Conservation (phyloP, 1,140 invertebrate genomes). For the Nasonia giraulti region DNA sequence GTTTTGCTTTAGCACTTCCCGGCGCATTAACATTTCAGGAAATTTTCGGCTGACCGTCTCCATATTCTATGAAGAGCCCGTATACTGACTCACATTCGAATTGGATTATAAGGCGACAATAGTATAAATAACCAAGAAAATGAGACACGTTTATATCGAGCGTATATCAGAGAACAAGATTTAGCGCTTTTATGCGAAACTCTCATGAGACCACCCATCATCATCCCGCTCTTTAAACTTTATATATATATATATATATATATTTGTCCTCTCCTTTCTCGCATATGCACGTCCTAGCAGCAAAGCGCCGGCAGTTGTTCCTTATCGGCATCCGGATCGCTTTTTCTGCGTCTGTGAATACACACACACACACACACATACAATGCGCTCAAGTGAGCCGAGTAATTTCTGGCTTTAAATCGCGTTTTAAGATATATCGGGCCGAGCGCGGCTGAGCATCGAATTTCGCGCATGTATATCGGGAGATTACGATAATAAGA, state of each 20-base stretch:
- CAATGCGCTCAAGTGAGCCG: slow-evolving; percentile 2
- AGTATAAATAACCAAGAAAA: slow-evolving; percentile 34
- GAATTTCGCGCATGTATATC: slow-evolving; percentile 47
- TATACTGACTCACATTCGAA: no score
- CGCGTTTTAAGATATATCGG: slow-evolving; percentile 44
- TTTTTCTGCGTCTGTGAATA: neutral
- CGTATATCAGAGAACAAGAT: slow-evolving; percentile 21
- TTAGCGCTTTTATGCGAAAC: neutral
- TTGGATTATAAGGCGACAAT: neutral
- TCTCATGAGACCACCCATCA: slow-evolving; percentile 40
- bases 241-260: neutral
- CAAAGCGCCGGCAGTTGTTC: neutral
- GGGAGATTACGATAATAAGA: slow-evolving; percentile 47
- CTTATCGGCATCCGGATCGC: slow-evolving; percentile 11
- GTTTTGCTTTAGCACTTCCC: slow-evolving; percentile 29
- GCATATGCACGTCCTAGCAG: neutral
- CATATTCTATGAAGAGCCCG: neutral
- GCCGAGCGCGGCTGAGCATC: slow-evolving; percentile 11
- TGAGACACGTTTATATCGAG: slow-evolving; percentile 20
- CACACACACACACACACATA: neutral
- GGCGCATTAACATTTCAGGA: slow-evolving; percentile 37
- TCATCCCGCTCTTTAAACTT: slow-evolving; percentile 18
- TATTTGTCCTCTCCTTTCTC: neutral
- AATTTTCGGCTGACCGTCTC: neutral
- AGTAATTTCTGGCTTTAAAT: slow-evolving; percentile 36